phyloP scores from a whole-genome alignment of 2,888 invertebrate species.

The Leptogaster cylindrica region DNA sequence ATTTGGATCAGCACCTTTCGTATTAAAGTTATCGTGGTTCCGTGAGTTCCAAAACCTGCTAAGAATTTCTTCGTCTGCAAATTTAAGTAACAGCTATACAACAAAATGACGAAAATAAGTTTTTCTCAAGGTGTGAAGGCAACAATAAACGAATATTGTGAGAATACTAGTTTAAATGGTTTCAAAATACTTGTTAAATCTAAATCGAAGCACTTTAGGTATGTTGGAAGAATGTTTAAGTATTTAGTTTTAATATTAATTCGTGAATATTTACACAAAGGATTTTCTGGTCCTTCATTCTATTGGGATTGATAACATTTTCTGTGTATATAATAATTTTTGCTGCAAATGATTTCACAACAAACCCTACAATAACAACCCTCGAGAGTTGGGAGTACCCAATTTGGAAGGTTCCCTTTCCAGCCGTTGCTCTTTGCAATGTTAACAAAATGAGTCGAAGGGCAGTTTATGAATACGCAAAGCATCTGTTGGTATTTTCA shows the following conservation, averaged over 20 bases:
- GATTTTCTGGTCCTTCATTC: slow-evolving; percentile 44
- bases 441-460: slow-evolving; percentile 65
- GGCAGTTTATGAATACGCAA: slow-evolving; percentile 57
- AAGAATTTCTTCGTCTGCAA: no score
- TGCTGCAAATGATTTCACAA: slow-evolving; percentile 51
- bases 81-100: background rate
- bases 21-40: no score
- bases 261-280: background rate
- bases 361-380: slow-evolving; percentile 62
- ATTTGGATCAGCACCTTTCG: no score
- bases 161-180: slow-evolving; percentile 41
- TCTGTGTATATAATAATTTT: slow-evolving; percentile 51
- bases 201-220: slow-evolving; percentile 1
- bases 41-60: no score
- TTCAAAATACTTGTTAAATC: slow-evolving; percentile 37
- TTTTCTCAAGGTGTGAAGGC: background rate
- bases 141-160: slow-evolving; percentile 40
- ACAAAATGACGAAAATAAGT: background rate
- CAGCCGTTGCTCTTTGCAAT: slow-evolving; percentile 66
- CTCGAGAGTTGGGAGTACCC: slow-evolving; percentile 63
- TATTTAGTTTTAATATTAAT: background rate
- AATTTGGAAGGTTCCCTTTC: slow-evolving; percentile 65
- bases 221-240: background rate
- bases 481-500: slow-evolving; percentile 59
- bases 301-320: slow-evolving; percentile 49